phyloP scores from a whole-genome alignment of 1,140 invertebrate species.

The Nautilus pompilius region DNA sequence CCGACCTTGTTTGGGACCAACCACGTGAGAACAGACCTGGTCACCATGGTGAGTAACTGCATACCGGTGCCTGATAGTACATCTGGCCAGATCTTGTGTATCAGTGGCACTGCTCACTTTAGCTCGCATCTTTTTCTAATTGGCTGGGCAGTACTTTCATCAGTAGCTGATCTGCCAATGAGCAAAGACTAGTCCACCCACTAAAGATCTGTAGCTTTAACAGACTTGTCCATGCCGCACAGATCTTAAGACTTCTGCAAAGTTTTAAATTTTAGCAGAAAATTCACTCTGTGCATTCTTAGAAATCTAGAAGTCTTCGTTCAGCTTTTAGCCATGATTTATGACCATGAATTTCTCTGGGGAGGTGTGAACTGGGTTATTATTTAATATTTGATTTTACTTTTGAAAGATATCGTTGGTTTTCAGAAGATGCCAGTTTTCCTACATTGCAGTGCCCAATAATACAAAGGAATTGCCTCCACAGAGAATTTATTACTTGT shows the following conservation, averaged over 20 bases:
- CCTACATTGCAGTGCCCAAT: too few species aligned
- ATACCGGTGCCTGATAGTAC: background rate
- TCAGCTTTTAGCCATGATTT: too few species aligned
- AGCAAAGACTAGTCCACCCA: background rate
- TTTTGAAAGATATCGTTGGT: too few species aligned
- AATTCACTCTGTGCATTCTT: too few species aligned
- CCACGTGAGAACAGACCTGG: constrained; percentile 35
- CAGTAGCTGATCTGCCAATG: background rate
- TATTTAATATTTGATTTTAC: too few species aligned
- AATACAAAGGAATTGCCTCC: too few species aligned
- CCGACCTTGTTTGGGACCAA: constrained; percentile 46
- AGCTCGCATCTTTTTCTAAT: background rate
- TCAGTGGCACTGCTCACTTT: background rate
- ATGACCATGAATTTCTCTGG: too few species aligned
- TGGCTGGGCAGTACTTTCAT: background rate
- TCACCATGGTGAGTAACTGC: constrained; percentile 28
- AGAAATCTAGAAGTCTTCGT: too few species aligned
- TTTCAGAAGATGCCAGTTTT: too few species aligned
- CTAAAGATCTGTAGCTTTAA: background rate
- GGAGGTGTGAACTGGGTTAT: too few species aligned
- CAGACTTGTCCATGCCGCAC: background rate
- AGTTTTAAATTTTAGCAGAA: too few species aligned
- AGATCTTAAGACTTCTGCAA: background rate
- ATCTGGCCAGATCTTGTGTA: background rate
- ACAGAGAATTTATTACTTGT: too few species aligned